Conservation (phyloP, 2,113 vertebrate genomes). For the Myocastor coypus region DNA sequence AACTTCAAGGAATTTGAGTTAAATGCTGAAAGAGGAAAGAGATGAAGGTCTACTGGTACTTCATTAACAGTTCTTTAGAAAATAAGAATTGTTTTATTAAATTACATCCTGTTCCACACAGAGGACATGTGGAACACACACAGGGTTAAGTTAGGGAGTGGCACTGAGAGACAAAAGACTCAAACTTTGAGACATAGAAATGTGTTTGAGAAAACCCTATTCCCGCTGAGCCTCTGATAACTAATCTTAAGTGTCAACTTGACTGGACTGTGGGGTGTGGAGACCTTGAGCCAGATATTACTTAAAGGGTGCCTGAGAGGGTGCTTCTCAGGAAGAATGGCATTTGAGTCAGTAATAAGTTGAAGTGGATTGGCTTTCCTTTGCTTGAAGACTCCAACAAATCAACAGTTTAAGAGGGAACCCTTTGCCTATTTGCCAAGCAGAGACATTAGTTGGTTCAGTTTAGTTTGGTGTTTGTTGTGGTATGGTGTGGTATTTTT, state of each 20-base stretch:
- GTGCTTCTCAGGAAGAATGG: neutral
- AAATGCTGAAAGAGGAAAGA: neutral
- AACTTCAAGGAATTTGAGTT: neutral
- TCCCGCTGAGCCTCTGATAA: neutral
- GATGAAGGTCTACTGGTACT: neutral
- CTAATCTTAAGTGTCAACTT: neutral
- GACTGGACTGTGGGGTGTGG: neutral
- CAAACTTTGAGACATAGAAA: neutral
- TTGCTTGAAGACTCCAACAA: neutral
- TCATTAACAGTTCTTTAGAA: neutral
- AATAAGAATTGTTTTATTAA: slow-evolving; percentile 26
- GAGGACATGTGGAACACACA: too few relatives aligned
- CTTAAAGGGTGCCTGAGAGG: neutral
- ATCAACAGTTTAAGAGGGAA: neutral
- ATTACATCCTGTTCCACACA: neutral
- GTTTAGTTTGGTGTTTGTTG: neutral
- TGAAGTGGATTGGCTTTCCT: neutral
- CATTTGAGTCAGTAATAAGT: neutral
- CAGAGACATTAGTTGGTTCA: neutral
- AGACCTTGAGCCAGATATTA: neutral
- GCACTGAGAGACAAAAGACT: neutral
- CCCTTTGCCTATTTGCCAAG: neutral
- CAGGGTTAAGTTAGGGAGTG: neutral
- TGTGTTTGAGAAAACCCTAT: neutral
- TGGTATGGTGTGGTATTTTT: neutral